Percentiles rank a stretch among this genome's conserved stretches.
These are phyloP conservation scores for Eulemur macaco DNA, from an alignment of 2,113 vertebrate species.

Conservation along the genomic window DNA sequence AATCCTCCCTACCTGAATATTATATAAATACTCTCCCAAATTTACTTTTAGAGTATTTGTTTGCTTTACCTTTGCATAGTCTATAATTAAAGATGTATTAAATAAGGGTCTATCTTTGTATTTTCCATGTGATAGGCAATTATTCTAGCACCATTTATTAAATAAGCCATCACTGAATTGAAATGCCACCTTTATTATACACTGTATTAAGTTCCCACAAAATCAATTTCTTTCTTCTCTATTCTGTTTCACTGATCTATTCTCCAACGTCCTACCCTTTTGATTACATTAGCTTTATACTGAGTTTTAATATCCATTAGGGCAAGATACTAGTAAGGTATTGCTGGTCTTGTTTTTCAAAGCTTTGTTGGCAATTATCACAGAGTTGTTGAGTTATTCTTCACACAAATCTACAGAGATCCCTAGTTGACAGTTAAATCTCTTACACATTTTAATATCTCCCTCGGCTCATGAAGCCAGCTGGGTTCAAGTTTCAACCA, in stretches of 20 bases:
- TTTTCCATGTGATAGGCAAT: constrained; percentile 15
- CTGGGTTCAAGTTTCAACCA: not conserved
- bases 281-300: not conserved
- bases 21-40: not conserved
- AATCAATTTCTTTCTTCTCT: constrained; percentile 14
- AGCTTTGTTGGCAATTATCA: constrained; percentile 23
- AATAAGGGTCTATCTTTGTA: not conserved
- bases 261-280: not conserved
- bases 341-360: constrained; percentile 8
- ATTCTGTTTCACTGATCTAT: not conserved
- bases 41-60: constrained; percentile 10
- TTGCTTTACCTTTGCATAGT: constrained; percentile 15
- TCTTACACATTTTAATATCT: not conserved
- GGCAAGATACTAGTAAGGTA: not conserved
- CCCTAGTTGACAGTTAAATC: constrained; percentile 12
- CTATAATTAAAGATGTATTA: not conserved
- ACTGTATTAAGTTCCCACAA: not conserved
- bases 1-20: not conserved
- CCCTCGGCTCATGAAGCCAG: not conserved
- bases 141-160: constrained; percentile 26
- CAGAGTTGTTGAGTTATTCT: not conserved
- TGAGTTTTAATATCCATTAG: constrained; percentile 13
- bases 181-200: constrained; percentile 28
- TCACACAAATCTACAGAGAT: not conserved
- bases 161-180: not conserved